A percentile compares a stretch with the other conserved stretches of the same genome.
Evolutionary conservation across 1,140 invertebrate genomes (phyloP).

Genomic region (Caenorhabditis inopinata): DNA sequence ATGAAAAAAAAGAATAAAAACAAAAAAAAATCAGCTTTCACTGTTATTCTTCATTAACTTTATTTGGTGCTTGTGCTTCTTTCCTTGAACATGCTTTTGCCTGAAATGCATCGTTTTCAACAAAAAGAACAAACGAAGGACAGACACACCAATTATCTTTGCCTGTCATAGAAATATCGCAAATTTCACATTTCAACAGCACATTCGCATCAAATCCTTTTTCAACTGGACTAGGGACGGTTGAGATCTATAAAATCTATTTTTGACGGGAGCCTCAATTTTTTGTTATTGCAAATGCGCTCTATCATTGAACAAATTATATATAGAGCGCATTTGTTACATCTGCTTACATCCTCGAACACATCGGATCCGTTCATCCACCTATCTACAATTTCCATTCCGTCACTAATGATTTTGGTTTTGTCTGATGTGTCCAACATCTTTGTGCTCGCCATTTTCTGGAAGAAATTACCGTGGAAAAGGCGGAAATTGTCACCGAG

Average conservation of each 20-base stretch:
- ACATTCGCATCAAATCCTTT: constrained; percentile 11
- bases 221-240: neutral
- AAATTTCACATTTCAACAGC: constrained; percentile 3
- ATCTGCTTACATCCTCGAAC: neutral
- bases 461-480: neutral
- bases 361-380: constrained; percentile 24
- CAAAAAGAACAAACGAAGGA: neutral
- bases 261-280: neutral
- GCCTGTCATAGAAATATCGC: constrained; percentile 10
- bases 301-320: neutral
- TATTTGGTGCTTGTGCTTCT: constrained; percentile 4
- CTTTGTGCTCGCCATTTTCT: constrained; percentile 6
- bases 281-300: neutral
- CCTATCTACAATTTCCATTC: constrained; percentile 18
- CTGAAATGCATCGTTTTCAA: neutral
- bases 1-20: no score
- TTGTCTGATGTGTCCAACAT: constrained; percentile 38
- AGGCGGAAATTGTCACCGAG: neutral
- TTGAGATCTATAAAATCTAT: neutral
- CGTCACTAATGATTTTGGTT: constrained; percentile 9
- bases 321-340: neutral
- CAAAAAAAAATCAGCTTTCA: no score
- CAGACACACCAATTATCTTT: neutral
- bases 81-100: neutral
- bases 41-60: neutral